Base-by-base conservation (phyloP, 2,888 invertebrate genomes). In the Drosophila niveifrons region DNA sequence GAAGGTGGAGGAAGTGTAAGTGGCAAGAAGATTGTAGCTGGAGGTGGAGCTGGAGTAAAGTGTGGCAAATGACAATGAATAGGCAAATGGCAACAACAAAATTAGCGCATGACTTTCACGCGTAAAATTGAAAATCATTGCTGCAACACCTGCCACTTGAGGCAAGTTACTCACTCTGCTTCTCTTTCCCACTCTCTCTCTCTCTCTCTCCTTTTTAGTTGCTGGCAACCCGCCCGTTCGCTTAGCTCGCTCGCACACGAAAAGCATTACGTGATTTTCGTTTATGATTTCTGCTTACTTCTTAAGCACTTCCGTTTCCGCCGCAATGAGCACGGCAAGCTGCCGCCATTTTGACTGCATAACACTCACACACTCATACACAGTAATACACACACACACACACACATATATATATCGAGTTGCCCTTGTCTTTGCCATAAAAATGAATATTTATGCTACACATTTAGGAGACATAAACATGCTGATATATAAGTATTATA, bases 61-160 rank as follows among this genome's bases (percentile, higher is more conserved):
- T 75, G 70, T 63, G 87, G 84, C 75, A 83, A 88, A 83, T 88
- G 83, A 88, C 83, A 83, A 83, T 83, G 83, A 83, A 83, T 86
- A 83, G 87, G 78, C 65, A 66, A 80, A 58, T 50, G 72, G 63
- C 56, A 74, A 74, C 75, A 76, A 84, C 70, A 75, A 85, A 85
- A 89, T 88, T 89, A 89, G 85, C 77, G 85, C 79, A 88, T 85
- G 82, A 89, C 80, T 84, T 75, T 88, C 88, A 77, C 72, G 86
- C 75, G 80, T 75, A 77, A 89, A 87, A 89, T 90, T 85, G 87
- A 87, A 89, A 89, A 88, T 87, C 86, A 87, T 87, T 87, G 90
- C 88, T 77, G 90, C 88, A 86, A 89, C 86, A 86, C 88, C 90
- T 86, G 86, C 78, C 82, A 71, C 80, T 80, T 65, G 75, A 67